Percentiles rank a stretch among this genome's conserved stretches.
phyloP scores from a whole-genome alignment of 2,888 invertebrate species.

The Amorpha juglandis region DNA sequence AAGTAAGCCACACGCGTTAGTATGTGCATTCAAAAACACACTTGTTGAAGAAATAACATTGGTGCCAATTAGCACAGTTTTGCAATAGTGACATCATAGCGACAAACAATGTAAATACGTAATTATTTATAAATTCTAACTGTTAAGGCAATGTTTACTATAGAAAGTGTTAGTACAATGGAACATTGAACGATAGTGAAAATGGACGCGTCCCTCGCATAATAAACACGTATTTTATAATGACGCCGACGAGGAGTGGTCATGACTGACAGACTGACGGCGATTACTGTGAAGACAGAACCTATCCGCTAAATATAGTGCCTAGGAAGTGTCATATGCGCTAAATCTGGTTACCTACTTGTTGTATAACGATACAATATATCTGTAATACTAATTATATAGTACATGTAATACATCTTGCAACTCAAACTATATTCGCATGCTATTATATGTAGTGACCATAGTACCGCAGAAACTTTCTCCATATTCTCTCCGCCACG shows the following conservation, averaged over 20 bases:
- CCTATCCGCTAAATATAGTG: background rate
- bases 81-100: slow-evolving; percentile 49
- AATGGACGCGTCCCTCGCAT: slow-evolving; percentile 61
- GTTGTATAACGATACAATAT: slow-evolving; percentile 17
- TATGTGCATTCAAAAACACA: slow-evolving; percentile 20
- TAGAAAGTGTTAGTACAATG: slow-evolving; percentile 77
- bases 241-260: slow-evolving; percentile 29
- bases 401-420: slow-evolving; percentile 10
- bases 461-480: background rate
- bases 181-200: slow-evolving; percentile 80
- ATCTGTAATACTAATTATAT: slow-evolving; percentile 17
- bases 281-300: slow-evolving; percentile 12
- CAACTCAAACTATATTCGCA: background rate
- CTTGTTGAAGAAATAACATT: slow-evolving; percentile 34
- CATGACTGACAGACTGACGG: slow-evolving; percentile 23
- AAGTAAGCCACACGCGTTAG: slow-evolving; percentile 10
- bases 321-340: slow-evolving; percentile 16
- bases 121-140: slow-evolving; percentile 53
- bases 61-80: slow-evolving; percentile 38
- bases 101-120: slow-evolving; percentile 44
- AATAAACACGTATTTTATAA: slow-evolving; percentile 57
- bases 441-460: background rate
- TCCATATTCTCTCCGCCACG: background rate
- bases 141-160: slow-evolving; percentile 62
- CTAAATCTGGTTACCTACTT: slow-evolving; percentile 11